A percentile compares a stretch with the other conserved stretches of the same genome.
Evolutionary conservation across 2,888 invertebrate species (phyloP).

Genomic region (Drepanosiphum platanoidis): DNA sequence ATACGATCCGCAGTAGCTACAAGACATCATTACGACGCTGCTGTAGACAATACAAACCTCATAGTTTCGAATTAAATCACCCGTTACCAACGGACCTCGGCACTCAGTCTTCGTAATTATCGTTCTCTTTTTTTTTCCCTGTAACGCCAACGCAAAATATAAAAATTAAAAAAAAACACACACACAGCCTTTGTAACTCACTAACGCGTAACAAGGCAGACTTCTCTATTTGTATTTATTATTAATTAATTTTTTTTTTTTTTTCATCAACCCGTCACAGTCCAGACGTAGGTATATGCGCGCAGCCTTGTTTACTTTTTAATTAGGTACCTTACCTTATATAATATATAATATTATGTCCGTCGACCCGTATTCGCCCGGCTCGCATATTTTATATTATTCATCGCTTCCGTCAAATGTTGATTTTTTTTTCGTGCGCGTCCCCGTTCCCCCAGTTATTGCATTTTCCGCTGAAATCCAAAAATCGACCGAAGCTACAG

Average conservation of each 20-base stretch:
- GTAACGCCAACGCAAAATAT: background rate
- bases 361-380: background rate
- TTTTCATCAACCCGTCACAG: background rate
- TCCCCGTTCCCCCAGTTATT: background rate
- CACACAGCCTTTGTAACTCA: background rate
- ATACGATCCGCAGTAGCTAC: background rate
- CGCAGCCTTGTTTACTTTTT: slow-evolving; percentile 11
- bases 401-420: slow-evolving; percentile 4
- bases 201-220: background rate
- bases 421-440: background rate
- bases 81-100: background rate
- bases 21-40: background rate
- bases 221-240: slow-evolving; percentile 1
- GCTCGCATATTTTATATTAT: background rate
- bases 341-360: background rate
- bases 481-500: background rate
- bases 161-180: background rate
- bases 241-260: slow-evolving; percentile 29
- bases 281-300: background rate
- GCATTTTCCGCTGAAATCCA: background rate
- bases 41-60: background rate
- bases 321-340: slow-evolving; percentile 14
- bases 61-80: background rate
- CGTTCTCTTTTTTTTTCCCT: background rate
- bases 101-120: background rate